Base-by-base conservation (phyloP, 2,113 vertebrate species). In the Muscicapa adusta region DNA sequence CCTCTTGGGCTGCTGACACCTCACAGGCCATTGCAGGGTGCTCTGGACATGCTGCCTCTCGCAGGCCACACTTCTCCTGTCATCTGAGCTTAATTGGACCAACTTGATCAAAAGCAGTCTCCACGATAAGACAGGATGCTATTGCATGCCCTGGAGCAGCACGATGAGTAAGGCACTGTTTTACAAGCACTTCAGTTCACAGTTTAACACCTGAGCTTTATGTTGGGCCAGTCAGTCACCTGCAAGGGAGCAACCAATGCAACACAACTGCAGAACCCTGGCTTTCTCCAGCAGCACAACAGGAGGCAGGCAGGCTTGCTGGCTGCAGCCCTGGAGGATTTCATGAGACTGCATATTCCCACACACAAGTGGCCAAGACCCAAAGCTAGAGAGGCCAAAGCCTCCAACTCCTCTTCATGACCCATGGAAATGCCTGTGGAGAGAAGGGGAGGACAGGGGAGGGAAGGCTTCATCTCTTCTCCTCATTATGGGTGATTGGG, bases 241-340 rank as follows among this genome's bases (percentile, higher is more conserved):
- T 43, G 16, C n/a, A 29, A 70, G 34, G 50, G 29, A 85, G 56
- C 1, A 25, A 33, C 31, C 54, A 34, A 8, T 3, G 23, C 34
- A 60, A 36, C 20, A 16, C 50, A 57, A 25, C 0, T 8, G 36
- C 61, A 70, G 33, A 68, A 31, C 10, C 10, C 33, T 6, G 33
- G 12, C 12, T 36, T 42, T 51, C 51, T 38, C 13, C 22, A 65
- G 45, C 47, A 47, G 23, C 5, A 22, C 2, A 1, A 3, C 31
- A 14, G 23, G 42, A 75, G 6, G 19, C 73, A 45, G 40, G 16
- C 0, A 0, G 48, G 36, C 33, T 36, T 1, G 0, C 31, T 24
- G n/a, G 60, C 61, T 43, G 17, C 15, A 3, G 56, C 77, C 28
- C 67, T 18, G 40, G 11, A 53, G 14, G 58, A 36, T 17, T 48